These are phyloP conservation scores for Cisticola juncidis DNA, from an alignment of 2,113 vertebrate genomes.

Conservation along the genomic window DNA sequence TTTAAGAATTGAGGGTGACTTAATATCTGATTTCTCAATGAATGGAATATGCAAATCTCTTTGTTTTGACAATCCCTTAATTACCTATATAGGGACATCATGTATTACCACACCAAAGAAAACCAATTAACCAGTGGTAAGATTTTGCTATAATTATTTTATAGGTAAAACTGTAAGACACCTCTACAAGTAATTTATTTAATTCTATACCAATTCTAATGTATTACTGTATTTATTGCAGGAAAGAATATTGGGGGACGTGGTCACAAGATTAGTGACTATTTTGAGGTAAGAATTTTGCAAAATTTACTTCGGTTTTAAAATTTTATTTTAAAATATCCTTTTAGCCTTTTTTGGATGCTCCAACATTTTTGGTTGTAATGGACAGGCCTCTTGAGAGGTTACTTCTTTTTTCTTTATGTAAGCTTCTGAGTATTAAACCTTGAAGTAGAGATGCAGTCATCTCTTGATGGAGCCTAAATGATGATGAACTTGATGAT, in stretches of 20 bases:
- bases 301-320: neutral
- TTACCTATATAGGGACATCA: neutral
- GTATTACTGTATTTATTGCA: slow-evolving; percentile 60
- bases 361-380: neutral
- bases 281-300: slow-evolving; percentile 92
- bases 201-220: neutral
- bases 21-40: neutral
- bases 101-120: neutral
- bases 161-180: neutral
- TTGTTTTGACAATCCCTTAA: neutral
- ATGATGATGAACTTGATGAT: too few relatives aligned
- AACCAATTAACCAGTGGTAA: neutral
- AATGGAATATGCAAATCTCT: neutral
- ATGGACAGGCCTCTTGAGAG: neutral
- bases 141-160: slow-evolving; percentile 7
- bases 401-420: neutral
- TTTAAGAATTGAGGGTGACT: neutral
- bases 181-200: neutral
- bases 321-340: neutral
- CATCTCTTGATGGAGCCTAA: neutral
- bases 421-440: neutral
- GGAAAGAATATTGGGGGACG: slow-evolving; percentile 90
- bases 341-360: neutral
- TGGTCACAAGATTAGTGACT: slow-evolving; percentile 99
- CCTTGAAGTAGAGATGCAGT: neutral